A percentile compares a stretch with the other conserved stretches of the same genome.
phyloP scores from a whole-genome alignment of 1,140 invertebrate species.

The Spodoptera litura region DNA sequence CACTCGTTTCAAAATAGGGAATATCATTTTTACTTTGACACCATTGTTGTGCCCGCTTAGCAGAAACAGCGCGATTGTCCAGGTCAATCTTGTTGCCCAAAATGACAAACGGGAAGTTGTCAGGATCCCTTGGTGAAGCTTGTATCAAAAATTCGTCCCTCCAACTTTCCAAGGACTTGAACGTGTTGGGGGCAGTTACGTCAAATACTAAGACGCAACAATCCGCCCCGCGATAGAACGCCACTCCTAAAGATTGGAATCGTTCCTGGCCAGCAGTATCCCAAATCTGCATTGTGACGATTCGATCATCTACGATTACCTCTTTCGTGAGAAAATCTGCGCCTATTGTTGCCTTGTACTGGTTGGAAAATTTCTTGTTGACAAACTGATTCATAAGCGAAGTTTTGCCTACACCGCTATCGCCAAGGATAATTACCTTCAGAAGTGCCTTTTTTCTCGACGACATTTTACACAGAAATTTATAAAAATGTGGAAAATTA shows the following conservation, averaged over 20 bases:
- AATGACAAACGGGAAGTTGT: conserved; percentile 99
- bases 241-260: conserved; percentile 99
- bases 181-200: conserved; percentile 98
- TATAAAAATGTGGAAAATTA: conserved; percentile 71
- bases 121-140: conserved; percentile 98
- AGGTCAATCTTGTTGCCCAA: conserved; percentile 99
- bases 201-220: conserved; percentile 99
- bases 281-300: conserved; percentile 99
- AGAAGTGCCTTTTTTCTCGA: conserved; percentile 97
- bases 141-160: conserved; percentile 99
- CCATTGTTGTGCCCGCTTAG: conserved; percentile 98
- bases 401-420: conserved; percentile 99
- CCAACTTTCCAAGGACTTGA: conserved; percentile 99
- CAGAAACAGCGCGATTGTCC: conserved; percentile 97
- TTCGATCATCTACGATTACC: conserved; percentile 98
- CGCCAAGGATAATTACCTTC: conserved; percentile 99
- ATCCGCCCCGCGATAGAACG: conserved; percentile 99
- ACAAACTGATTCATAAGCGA: conserved; percentile 99
- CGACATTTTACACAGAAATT: conserved; percentile 90
- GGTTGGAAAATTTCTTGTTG: conserved; percentile 99
- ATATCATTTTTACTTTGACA: conserved; percentile 99
- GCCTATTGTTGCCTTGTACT: conserved; percentile 99
- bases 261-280: conserved; percentile 99
- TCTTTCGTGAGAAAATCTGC: conserved; percentile 99
- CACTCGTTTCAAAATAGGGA: conserved; percentile 99